Evolutionary conservation across 1,140 invertebrate species (phyloP), one percentile per base, ranked within the genome.

Genomic region (Leptinotarsa texana): DNA sequence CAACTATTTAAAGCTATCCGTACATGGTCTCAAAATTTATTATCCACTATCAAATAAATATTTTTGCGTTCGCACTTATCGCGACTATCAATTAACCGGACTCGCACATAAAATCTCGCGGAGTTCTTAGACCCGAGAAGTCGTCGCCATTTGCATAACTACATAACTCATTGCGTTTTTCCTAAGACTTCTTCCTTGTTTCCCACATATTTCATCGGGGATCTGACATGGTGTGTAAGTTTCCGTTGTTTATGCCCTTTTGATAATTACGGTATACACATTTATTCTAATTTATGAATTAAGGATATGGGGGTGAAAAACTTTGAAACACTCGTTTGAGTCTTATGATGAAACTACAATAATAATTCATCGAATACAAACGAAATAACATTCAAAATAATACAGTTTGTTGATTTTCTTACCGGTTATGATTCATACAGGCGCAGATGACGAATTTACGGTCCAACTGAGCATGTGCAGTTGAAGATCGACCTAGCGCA

Each of bases 141-240:
- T 57, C 51, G n/a, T 57, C 51, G 51, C 51, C 33, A 57, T 57
- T 57, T 57, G 51, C 51, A 57, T 57, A 57, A 57, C 51, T 17
- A 15, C n/a, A 57, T 57, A 57, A 57, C 51, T 57, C 51, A 57
- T 57, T 57, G 51, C 51, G 51, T 18, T 57, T 57, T 57, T 57
- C 51, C n/a, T 18, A 2, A 15, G 15, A 57, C n/a, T n/a, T 57
- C 51, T 57, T 57, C 51, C 51, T 57, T 57, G n/a, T 57, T 57
- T 57, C 51, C 51, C 51, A 57, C 51, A 57, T 57, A 18, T 57
- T 57, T 57, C 51, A 57, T 57, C 51, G 51, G 15, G 51, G 33
- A n/a, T 1, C 51, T 57, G 15, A 13, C 51, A 15, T 13, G 51
- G n/a, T 57, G 15, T 57, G n/a, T 15, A 57, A 13, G 4, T 57